Evolutionary conservation across 1,140 invertebrate species (phyloP).

Genomic region (Drosophila ogumai): DNA sequence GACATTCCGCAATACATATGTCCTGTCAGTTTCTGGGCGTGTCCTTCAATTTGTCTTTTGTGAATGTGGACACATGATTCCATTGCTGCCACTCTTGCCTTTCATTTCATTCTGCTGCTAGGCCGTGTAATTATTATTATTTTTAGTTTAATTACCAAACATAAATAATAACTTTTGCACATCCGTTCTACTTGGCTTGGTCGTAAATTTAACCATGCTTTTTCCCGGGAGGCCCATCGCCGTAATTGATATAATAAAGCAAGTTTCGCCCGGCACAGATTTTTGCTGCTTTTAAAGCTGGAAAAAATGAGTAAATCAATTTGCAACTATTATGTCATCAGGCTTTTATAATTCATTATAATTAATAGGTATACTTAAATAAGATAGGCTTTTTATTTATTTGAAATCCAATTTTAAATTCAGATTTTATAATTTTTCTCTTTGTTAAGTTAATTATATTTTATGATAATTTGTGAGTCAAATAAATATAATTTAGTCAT

Average conservation of each 20-base stretch:
- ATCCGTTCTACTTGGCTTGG: not conserved
- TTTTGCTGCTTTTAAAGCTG: not conserved
- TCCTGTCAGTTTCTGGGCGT: conserved; percentile 9
- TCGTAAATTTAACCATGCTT: not conserved
- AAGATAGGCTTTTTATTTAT: not conserved
- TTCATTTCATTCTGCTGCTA: not conserved
- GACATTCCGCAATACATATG: conserved; percentile 18
- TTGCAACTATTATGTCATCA: not conserved
- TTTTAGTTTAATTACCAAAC: conserved; percentile 11
- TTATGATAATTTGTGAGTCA: not conserved
- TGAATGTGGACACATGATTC: conserved; percentile 9
- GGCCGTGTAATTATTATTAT: conserved; percentile 13
- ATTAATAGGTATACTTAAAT: not conserved
- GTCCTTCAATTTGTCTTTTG: conserved; percentile 18
- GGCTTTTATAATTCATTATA: not conserved
- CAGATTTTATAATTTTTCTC: not conserved
- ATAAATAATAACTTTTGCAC: conserved; percentile 17
- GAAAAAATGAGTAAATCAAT: not conserved
- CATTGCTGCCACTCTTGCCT: not conserved
- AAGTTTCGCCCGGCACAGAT: not conserved
- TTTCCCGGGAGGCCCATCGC: not conserved
- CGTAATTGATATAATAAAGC: conserved; percentile 14
- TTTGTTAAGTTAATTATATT: not conserved
- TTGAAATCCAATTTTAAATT: not conserved
- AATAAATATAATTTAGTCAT: not conserved